Base-by-base conservation (phyloP, 53 echinoderm and acorn worm species). In the Glandiceps talaboti region DNA sequence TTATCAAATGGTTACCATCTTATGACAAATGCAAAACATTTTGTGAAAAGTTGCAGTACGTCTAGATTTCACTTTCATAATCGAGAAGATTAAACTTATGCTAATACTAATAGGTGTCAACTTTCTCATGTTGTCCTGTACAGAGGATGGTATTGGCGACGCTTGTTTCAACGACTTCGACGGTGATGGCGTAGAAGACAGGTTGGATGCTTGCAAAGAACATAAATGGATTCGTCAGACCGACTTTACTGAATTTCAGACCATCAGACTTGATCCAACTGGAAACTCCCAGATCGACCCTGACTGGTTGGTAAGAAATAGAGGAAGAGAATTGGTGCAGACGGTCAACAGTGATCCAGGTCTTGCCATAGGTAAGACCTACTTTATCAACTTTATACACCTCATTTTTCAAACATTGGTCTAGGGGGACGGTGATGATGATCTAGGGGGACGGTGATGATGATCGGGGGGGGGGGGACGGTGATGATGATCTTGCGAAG, bases 301-400 rank as follows among this genome's bases (percentile, higher is more conserved):
- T 28, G 85, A 94, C 86, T 97, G 97, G 97, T 93, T 97, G 76
- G 97, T 97, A 33, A 79, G 97, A 30, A 97, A 97, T 64, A 83
- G 89, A 76, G 97, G 97, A 31, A 89, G 89, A 33, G 97, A 97
- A 73, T 85, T 97, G 27, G 97, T 97, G 0, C 97, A 97, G 84
- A 93, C 93, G 25, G 89, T 88, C 31, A 97, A 97, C 83, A 87
- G 91, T 29, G 97, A 97, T 79, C 97, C 97, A 1, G 97, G 97
- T 45, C 74, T 97, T 73, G 97, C 97, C 25, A 82, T 94, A 32
- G 97, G 97, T 97, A 74, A 76, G 89, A n/a, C n/a, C n/a, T n/a
- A n/a, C n/a, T n/a, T n/a, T n/a, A n/a, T n/a, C n/a, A n/a, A n/a
- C n/a, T n/a, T n/a, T n/a, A n/a, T n/a, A n/a, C n/a, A n/a, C n/a